A percentile compares a stretch with the other conserved stretches of the same genome.
These are phyloP conservation scores for Benitochromis conjunctus DNA, from an alignment of 2,113 vertebrate species.

Conservation along the genomic window DNA sequence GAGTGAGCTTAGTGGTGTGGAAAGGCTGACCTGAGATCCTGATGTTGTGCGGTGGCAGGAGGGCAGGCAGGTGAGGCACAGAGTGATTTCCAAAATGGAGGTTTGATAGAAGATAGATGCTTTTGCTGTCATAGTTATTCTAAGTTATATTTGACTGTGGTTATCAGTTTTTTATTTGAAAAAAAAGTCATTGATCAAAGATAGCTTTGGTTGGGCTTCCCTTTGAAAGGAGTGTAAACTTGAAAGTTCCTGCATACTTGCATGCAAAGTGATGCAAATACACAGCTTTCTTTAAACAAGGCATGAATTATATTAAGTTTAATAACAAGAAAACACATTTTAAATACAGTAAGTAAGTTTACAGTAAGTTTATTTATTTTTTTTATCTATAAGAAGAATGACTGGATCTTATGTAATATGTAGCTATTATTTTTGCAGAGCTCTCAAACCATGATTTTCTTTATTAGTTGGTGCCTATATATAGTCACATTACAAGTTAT, in stretches of 20 bases:
- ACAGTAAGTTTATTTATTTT: no score
- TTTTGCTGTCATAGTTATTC: no score
- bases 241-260: not conserved
- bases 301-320: not conserved
- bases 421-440: not conserved
- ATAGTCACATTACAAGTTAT: not conserved
- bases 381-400: not conserved
- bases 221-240: no score
- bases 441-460: not conserved
- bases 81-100: no score
- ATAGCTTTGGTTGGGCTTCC: no score
- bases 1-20: no score
- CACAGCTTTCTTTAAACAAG: not conserved
- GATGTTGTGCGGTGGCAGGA: no score
- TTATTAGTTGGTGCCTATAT: not conserved
- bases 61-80: no score
- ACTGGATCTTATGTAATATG: not conserved
- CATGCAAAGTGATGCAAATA: not conserved
- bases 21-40: no score
- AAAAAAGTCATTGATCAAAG: no score
- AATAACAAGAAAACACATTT: not conserved
- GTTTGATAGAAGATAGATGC: not conserved
- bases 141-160: no score
- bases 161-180: no score
- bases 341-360: not conserved